Evolutionary conservation across 2,113 vertebrate genomes (phyloP).

Genomic region (Chaenogobius annularis): DNA sequence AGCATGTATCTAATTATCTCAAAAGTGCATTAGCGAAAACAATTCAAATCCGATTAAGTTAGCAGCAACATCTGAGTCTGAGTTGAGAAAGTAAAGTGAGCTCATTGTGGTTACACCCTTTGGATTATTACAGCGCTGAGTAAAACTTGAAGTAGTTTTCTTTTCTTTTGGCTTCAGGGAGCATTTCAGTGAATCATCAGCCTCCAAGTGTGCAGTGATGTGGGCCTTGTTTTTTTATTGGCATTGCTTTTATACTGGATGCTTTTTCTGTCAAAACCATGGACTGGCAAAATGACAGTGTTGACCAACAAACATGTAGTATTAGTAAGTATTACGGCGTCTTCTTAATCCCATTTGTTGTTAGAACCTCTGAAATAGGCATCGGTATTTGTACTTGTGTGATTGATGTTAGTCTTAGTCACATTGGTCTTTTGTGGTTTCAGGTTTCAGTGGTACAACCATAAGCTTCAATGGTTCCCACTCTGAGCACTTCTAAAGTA

Average conservation of each 20-base stretch:
- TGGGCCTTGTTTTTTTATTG: background rate
- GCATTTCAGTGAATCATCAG: background rate
- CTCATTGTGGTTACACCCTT: slow-evolving; percentile 5
- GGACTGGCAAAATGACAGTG: background rate
- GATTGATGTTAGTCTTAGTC: too few relatives aligned
- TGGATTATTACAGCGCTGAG: background rate
- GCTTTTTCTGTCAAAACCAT: background rate
- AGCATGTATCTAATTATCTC: background rate
- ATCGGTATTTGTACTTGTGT: too few relatives aligned
- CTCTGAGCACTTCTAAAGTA: too few relatives aligned
- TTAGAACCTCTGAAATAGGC: too few relatives aligned
- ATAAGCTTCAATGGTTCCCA: too few relatives aligned
- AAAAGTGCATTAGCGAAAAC: background rate
- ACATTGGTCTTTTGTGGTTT: too few relatives aligned
- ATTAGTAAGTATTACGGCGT: background rate
- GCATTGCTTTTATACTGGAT: background rate
- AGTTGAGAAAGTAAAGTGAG: background rate
- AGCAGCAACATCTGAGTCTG: background rate
- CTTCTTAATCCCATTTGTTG: background rate
- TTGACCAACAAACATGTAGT: background rate
- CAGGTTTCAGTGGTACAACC: too few relatives aligned
- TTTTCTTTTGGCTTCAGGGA: background rate
- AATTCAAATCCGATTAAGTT: background rate
- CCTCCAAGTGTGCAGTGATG: background rate
- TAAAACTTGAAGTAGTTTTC: background rate